phyloP scores from a whole-genome alignment of 2,888 invertebrate species.

The Hyposoter dolosus region DNA sequence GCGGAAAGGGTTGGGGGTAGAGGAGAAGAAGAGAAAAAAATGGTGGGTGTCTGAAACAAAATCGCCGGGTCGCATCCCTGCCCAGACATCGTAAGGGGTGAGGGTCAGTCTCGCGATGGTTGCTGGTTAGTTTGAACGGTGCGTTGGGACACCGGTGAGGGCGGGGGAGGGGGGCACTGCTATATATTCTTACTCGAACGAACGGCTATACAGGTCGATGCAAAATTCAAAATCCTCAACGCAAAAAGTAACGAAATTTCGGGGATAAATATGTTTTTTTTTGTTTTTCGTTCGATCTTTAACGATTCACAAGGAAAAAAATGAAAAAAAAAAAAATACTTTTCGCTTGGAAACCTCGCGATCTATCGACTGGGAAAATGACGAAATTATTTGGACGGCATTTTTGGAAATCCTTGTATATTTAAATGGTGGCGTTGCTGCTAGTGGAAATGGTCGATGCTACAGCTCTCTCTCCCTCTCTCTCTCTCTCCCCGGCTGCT shows the following conservation, averaged over 20 bases:
- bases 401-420: conserved; percentile 2
- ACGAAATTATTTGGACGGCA: not conserved
- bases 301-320: not conserved
- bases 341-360: not conserved
- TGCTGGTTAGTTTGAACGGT: conserved; percentile 56
- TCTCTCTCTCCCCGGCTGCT: conserved; percentile 46
- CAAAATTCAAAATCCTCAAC: not conserved
- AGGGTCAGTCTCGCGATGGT: conserved; percentile 62
- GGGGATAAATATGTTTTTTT: not conserved
- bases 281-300: not conserved
- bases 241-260: not conserved
- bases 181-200: not conserved
- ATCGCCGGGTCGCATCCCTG: conserved; percentile 60
- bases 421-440: conserved; percentile 9
- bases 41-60: conserved; percentile 61
- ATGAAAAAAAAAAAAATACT: not conserved
- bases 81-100: conserved; percentile 30
- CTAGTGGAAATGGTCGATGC: conserved; percentile 48
- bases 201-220: not conserved
- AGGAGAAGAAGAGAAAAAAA: conserved; percentile 20
- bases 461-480: not conserved
- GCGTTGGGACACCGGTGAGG: conserved; percentile 49
- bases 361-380: not conserved
- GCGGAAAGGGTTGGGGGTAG: not conserved
- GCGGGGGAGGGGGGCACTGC: conserved; percentile 16